Evolutionary conservation across 2,888 invertebrate species (phyloP).

Genomic region (Apotomis capreana): DNA sequence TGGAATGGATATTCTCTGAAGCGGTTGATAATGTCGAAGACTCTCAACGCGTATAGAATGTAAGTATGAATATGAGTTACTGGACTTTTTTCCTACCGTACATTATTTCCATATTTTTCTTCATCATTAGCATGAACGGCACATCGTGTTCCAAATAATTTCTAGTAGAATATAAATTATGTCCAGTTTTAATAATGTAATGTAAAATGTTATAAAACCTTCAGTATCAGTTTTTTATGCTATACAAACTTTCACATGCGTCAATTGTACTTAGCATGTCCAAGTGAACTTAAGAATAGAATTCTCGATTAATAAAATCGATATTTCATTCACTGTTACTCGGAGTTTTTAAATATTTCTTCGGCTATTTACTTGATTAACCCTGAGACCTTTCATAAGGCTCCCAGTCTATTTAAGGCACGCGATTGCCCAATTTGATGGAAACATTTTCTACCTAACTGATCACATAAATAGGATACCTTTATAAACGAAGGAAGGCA

Average conservation of each 20-base stretch:
- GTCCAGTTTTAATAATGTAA: too few species aligned
- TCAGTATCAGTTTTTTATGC: too few species aligned
- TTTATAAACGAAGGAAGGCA: background rate
- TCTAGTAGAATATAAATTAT: too few species aligned
- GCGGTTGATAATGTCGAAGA: conserved; percentile 89
- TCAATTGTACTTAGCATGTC: background rate
- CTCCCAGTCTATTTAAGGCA: conserved; percentile 23
- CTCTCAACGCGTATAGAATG: conserved; percentile 95
- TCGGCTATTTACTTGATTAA: conserved; percentile 2
- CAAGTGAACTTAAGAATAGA: background rate
- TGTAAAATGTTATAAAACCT: too few species aligned
- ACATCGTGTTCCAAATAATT: too few species aligned
- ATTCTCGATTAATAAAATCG: background rate
- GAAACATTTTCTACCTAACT: conserved; percentile 34
- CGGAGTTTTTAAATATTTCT: background rate
- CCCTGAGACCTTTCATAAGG: conserved; percentile 7
- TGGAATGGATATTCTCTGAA: conserved; percentile 66
- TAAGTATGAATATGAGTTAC: conserved; percentile 81
- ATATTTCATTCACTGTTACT: conserved; percentile 11
- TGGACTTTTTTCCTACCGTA: background rate
- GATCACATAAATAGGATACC: conserved; percentile 14
- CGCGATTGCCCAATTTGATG: conserved; percentile 20
- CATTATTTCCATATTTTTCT: background rate
- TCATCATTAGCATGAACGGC: background rate
- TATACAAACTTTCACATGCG: too few species aligned